These are phyloP conservation scores for Himantopus leucocephalus DNA, from an alignment of 2,113 vertebrate species.

Conservation along the genomic window DNA sequence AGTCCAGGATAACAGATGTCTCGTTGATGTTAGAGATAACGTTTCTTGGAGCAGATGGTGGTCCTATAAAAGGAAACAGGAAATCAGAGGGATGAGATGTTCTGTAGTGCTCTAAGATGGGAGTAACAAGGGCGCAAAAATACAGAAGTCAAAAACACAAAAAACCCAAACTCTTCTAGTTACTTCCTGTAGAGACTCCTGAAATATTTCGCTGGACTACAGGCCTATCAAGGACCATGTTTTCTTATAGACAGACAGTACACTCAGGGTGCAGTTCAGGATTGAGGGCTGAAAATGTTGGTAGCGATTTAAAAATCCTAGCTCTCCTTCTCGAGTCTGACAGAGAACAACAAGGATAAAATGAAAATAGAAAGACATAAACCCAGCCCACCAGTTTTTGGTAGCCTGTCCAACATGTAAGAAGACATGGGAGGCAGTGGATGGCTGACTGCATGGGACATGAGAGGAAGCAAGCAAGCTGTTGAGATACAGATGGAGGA, in stretches of 20 bases:
- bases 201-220: background rate
- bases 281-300: background rate
- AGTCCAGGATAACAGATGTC: slow-evolving; percentile 97
- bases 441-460: slow-evolving; percentile 29
- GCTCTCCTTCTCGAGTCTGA: background rate
- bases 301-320: slow-evolving; percentile 42
- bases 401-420: slow-evolving; percentile 12
- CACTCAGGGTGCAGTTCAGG: background rate
- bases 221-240: background rate
- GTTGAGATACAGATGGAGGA: slow-evolving; percentile 32
- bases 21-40: slow-evolving; percentile 98
- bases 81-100: slow-evolving; percentile 9
- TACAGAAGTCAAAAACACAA: background rate
- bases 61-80: slow-evolving; percentile 77
- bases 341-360: slow-evolving; percentile 6
- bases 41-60: slow-evolving; percentile 91
- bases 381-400: background rate
- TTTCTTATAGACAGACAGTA: background rate
- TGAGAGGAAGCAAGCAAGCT: slow-evolving; percentile 64
- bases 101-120: background rate
- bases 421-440: slow-evolving; percentile 1
- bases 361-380: slow-evolving; percentile 23
- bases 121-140: background rate
- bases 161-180: slow-evolving; percentile 16
- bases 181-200: background rate